Evolutionary conservation across 1,140 invertebrate species (phyloP).

Genomic region (Pogonomyrmex barbatus): DNA sequence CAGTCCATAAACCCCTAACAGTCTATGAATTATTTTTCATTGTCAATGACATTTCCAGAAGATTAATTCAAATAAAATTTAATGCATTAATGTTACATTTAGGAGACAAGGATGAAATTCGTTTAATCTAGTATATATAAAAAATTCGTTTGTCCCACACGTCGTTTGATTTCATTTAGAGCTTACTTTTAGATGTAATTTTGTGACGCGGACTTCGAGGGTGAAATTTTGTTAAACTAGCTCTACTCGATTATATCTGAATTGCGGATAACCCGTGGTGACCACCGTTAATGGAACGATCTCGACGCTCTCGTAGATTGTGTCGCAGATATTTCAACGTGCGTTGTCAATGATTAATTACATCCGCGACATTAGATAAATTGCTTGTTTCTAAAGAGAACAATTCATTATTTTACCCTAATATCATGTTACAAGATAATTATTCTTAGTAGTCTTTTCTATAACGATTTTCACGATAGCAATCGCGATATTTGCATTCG

Average conservation of each 20-base stretch:
- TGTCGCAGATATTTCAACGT: conserved; percentile 35
- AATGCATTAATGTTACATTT: background rate
- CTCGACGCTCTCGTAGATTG: conserved; percentile 8
- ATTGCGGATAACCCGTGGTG: conserved; percentile 66
- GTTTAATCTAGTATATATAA: background rate
- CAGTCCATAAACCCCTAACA: background rate
- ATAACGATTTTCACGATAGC: background rate
- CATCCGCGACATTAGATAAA: conserved; percentile 1
- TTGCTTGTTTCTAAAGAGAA: background rate
- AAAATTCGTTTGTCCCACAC: background rate
- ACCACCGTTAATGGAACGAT: conserved; percentile 70
- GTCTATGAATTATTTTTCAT: background rate
- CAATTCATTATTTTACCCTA: conserved; percentile 5
- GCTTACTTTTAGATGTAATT: conserved; percentile 3
- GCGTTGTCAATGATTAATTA: conserved; percentile 13
- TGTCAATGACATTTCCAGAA: background rate
- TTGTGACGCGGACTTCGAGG: conserved; percentile 12
- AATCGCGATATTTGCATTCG: conserved; percentile 30
- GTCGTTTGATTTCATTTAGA: background rate
- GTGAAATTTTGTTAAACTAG: conserved; percentile 64
- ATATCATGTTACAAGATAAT: conserved; percentile 33
- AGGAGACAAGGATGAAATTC: background rate
- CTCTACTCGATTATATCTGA: conserved; percentile 54
- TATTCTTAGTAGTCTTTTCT: background rate
- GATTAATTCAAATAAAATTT: background rate